Conservation (phyloP, 2,888 invertebrate genomes). For the Phortica okadai region DNA sequence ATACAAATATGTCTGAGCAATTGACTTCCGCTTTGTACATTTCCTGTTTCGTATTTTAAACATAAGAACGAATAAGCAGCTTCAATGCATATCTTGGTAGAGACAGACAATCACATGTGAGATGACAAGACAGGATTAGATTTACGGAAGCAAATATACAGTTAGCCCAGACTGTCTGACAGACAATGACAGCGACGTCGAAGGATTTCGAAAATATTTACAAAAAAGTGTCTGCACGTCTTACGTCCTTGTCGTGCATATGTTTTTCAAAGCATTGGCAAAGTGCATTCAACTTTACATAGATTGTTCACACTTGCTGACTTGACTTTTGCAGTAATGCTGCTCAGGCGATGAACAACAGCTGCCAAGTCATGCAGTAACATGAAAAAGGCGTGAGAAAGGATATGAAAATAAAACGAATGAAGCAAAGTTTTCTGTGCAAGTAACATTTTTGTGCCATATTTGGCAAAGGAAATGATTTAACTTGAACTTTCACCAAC, state of each 20-base stretch:
- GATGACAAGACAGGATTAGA: background rate
- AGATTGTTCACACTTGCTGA: background rate
- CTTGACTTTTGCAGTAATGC: background rate
- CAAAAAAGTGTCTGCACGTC: background rate
- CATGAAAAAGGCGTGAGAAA: background rate
- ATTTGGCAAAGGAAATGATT: no score
- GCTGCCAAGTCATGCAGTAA: background rate
- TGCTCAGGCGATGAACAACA: background rate
- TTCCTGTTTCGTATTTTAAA: constrained; percentile 59
- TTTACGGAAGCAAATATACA: background rate
- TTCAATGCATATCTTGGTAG: background rate
- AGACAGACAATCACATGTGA: background rate
- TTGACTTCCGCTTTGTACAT: constrained; percentile 62
- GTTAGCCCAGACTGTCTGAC: background rate
- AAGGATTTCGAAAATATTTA: background rate
- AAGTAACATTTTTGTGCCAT: no score
- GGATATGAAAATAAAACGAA: background rate
- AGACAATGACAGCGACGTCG: background rate
- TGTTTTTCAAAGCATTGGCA: background rate
- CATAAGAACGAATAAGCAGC: constrained; percentile 20
- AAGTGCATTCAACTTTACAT: background rate
- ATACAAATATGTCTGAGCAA: background rate
- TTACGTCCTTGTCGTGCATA: background rate
- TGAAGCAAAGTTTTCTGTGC: background rate
- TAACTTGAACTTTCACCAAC: no score